Percentiles rank a stretch among this genome's conserved stretches.
Evolutionary conservation across 2,888 invertebrate genomes (phyloP).

Genomic region (Sphaerophoria rueppellii): DNA sequence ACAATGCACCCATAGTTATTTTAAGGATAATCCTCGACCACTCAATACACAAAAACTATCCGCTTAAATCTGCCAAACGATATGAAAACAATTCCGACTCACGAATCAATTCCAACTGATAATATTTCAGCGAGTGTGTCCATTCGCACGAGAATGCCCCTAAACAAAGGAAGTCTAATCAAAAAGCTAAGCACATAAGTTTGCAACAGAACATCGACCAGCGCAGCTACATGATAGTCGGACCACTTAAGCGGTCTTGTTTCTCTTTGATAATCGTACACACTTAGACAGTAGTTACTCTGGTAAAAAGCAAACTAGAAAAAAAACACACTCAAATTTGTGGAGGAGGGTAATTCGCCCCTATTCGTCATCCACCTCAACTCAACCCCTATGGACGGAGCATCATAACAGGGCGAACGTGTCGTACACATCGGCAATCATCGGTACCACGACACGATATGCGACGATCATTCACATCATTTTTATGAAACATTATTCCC

Average conservation of each 20-base stretch:
- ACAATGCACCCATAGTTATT: conserved; percentile 15
- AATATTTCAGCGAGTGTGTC: conserved; percentile 43
- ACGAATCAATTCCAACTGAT: conserved; percentile 57
- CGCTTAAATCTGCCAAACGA: neutral
- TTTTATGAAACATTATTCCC: neutral
- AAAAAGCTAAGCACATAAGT: conserved; percentile 57
- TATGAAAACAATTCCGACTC: conserved; percentile 45
- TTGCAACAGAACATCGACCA: too few relatives aligned
- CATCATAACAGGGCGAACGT: neutral
- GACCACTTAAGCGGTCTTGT: conserved; percentile 58
- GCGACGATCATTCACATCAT: conserved; percentile 12
- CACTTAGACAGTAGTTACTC: neutral
- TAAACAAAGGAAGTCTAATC: conserved; percentile 72
- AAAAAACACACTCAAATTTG: too few relatives aligned
- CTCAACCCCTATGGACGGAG: conserved; percentile 1
- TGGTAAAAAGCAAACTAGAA: neutral
- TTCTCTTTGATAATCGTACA: conserved; percentile 3
- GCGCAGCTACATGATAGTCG: conserved; percentile 58
- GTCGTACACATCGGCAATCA: neutral
- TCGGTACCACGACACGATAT: neutral
- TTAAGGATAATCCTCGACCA: neutral
- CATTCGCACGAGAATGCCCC: conserved; percentile 63
- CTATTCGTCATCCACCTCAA: conserved; percentile 29
- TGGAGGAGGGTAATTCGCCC: conserved; percentile 48
- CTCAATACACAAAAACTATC: neutral